These are phyloP conservation scores for Leptinotarsa undecemlineata DNA, from an alignment of 1,140 invertebrate species.

Conservation along the genomic window DNA sequence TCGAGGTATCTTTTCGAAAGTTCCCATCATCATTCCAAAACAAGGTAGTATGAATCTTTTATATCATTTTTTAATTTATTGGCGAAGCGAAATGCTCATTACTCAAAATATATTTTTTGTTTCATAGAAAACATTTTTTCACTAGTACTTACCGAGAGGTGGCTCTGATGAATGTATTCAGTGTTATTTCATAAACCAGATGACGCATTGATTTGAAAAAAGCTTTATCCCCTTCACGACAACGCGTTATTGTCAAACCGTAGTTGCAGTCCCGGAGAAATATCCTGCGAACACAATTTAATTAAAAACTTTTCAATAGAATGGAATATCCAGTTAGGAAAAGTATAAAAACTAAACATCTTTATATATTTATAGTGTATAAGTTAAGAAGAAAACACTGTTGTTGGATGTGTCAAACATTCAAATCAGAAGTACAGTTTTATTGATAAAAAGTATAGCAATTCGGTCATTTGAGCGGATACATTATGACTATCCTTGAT, in stretches of 20 bases:
- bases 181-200: constrained; percentile 6
- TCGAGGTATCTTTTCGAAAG: too few relatives aligned
- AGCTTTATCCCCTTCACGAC: constrained; percentile 4
- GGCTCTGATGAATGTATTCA: not conserved
- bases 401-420: not conserved
- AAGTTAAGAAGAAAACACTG: not conserved
- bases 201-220: constrained; percentile 18
- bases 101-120: too few relatives aligned
- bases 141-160: not conserved
- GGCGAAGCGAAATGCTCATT: too few relatives aligned
- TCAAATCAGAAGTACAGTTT: not conserved
- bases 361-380: not conserved
- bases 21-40: too few relatives aligned
- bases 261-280: constrained; percentile 24
- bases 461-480: too few relatives aligned
- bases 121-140: not conserved
- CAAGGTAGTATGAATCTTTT: too few relatives aligned
- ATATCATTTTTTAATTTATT: too few relatives aligned
- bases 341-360: not conserved
- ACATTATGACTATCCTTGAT: too few relatives aligned
- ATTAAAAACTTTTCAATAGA: not conserved
- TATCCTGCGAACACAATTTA: constrained; percentile 12
- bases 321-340: not conserved
- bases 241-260: not conserved
- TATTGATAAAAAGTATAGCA: not conserved